These are phyloP conservation scores for Mormyrops attenuatus DNA, from an alignment of 2,797 vertebrate genomes.

Conservation along the genomic window DNA sequence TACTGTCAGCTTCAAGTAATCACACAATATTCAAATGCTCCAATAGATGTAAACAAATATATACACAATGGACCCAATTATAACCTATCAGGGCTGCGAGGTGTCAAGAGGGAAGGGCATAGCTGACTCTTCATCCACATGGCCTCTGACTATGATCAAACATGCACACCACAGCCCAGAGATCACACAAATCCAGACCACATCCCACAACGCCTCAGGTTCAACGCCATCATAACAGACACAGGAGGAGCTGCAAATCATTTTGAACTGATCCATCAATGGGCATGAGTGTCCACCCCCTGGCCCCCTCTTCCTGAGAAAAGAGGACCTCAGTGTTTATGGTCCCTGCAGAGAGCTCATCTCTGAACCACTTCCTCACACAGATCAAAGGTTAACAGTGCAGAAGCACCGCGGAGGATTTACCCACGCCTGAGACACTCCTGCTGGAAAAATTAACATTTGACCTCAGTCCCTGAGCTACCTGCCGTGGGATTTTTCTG, in stretches of 20 bases:
- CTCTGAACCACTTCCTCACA: slow-evolving; percentile 32
- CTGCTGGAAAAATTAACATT: neutral
- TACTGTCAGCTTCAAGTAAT: neutral
- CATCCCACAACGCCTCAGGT: neutral
- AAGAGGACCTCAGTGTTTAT: neutral
- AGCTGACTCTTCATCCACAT: neutral
- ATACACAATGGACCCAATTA: neutral
- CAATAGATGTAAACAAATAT: neutral
- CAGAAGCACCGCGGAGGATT: neutral
- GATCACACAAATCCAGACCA: neutral
- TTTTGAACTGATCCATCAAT: neutral
- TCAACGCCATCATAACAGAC: neutral
- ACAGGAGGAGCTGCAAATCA: neutral
- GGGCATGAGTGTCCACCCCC: neutral
- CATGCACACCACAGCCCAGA: neutral
- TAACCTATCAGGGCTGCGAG: neutral
- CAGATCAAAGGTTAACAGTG: neutral
- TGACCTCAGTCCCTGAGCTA: neutral
- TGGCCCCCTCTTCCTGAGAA: neutral
- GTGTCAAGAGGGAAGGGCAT: neutral
- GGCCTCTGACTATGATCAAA: neutral
- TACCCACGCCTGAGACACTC: neutral
- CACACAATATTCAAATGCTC: neutral
- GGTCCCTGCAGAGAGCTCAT: slow-evolving; percentile 11
- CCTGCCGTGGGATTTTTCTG: neutral